Evolutionary conservation across 2,797 vertebrate species (phyloP).

Genomic region (Sebastes matsubarae): DNA sequence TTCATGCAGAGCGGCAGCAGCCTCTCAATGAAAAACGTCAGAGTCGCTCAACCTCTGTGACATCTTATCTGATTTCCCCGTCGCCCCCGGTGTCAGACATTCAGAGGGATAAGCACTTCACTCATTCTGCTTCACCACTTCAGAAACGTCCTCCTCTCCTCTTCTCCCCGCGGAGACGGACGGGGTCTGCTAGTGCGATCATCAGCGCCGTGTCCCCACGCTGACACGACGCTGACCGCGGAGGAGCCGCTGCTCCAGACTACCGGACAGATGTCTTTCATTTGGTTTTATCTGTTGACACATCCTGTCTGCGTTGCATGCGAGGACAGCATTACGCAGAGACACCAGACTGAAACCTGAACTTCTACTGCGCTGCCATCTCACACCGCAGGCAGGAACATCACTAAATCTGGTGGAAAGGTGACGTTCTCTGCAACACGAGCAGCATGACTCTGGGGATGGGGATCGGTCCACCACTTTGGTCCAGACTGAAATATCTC

Average conservation of each 20-base stretch:
- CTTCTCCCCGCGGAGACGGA: background rate
- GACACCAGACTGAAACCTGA: constrained; percentile 49
- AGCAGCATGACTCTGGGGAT: background rate
- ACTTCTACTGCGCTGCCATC: background rate
- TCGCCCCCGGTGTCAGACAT: constrained; percentile 35
- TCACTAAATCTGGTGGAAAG: background rate
- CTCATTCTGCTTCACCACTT: constrained; percentile 36
- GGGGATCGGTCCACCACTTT: too few relatives aligned
- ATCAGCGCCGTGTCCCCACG: constrained; percentile 5
- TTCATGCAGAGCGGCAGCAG: constrained; percentile 13
- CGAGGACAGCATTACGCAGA: constrained; percentile 35
- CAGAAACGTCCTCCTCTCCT: constrained; percentile 19
- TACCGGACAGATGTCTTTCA: constrained; percentile 66
- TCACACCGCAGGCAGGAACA: background rate
- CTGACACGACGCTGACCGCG: constrained; percentile 30
- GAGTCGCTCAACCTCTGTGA: constrained; percentile 45
- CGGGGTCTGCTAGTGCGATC: background rate
- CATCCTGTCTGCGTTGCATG: constrained; percentile 63
- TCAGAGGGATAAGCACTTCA: constrained; percentile 9
- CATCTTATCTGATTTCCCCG: constrained; percentile 60
- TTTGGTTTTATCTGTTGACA: constrained; percentile 67
- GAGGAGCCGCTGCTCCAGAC: constrained; percentile 41
- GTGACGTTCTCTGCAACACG: background rate
- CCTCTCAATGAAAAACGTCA: constrained; percentile 50
- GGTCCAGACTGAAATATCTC: background rate